Evolutionary conservation across 2,888 invertebrate genomes (phyloP).

Genomic region (Yponomeuta malinellus): DNA sequence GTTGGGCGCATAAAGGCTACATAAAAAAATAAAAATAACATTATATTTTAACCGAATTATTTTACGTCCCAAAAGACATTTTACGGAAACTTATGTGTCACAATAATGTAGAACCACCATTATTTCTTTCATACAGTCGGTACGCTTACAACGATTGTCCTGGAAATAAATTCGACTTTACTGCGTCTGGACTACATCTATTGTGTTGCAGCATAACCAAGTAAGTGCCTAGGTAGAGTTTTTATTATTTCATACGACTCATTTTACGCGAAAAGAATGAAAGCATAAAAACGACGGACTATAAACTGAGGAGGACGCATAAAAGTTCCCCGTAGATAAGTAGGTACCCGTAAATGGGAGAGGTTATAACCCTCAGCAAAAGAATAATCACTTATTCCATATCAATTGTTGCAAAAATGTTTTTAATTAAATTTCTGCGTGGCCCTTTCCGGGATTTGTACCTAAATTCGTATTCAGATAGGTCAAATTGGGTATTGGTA

Average conservation of each 20-base stretch:
- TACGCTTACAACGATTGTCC: background rate
- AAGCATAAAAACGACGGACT: conserved; percentile 12
- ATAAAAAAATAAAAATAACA: no score
- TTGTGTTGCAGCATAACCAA: background rate
- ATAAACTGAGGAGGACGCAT: conserved; percentile 14
- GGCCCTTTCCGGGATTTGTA: background rate
- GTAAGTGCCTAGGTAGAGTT: conserved; percentile 3
- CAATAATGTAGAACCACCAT: background rate
- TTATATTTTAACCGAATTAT: no score
- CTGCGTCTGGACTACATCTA: conserved; percentile 1
- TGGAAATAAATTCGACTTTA: background rate
- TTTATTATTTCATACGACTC: conserved; percentile 7
- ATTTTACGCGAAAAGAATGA: conserved; percentile 11
- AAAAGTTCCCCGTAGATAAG: conserved; percentile 2
- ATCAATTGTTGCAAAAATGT: background rate
- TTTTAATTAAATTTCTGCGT: background rate
- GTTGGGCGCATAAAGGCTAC: no score
- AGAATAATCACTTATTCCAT: background rate
- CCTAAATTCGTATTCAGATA: background rate
- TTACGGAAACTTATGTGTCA: background rate
- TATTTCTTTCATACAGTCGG: background rate
- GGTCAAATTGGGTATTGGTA: background rate
- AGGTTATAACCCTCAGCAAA: background rate
- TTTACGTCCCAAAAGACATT: background rate
- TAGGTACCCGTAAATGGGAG: conserved; percentile 8